A percentile compares a stretch with the other conserved stretches of the same genome.
Conservation (phyloP, 2,797 vertebrate species). For the Sarcophilus harrisii region DNA sequence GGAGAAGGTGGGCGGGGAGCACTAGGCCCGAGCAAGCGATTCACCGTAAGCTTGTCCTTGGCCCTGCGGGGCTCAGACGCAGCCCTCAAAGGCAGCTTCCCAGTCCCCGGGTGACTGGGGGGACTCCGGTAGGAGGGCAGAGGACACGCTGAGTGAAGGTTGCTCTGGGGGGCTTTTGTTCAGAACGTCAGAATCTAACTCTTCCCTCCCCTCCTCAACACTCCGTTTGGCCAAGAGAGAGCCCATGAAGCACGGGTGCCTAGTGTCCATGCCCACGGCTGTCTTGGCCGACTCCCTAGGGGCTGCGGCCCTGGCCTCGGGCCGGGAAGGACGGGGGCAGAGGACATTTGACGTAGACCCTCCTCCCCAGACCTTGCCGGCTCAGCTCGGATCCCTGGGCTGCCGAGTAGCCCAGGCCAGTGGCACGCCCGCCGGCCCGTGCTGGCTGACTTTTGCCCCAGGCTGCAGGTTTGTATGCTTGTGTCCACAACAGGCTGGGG, state of each 20-base stretch:
- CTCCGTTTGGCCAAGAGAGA: slow-evolving; percentile 54
- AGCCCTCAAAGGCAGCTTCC: not conserved
- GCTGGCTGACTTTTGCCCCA: slow-evolving; percentile 9
- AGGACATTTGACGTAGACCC: not conserved
- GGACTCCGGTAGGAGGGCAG: not conserved
- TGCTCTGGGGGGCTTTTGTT: slow-evolving; percentile 51
- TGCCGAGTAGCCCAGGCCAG: not conserved
- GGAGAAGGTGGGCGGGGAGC: not conserved
- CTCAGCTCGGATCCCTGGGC: slow-evolving; percentile 17
- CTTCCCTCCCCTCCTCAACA: slow-evolving; percentile 31
- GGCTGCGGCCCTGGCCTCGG: slow-evolving; percentile 8
- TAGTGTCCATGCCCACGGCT: slow-evolving; percentile 39
- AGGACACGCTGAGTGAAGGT: slow-evolving; percentile 31
- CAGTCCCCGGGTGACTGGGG: slow-evolving; percentile 15
- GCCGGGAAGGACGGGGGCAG: slow-evolving; percentile 32
- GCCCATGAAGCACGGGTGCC: slow-evolving; percentile 32
- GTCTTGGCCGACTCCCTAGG: slow-evolving; percentile 25
- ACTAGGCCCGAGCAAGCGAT: not conserved
- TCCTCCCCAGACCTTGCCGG: not conserved
- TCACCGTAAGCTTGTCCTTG: slow-evolving; percentile 44
- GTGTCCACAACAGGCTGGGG: not conserved
- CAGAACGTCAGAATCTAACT: slow-evolving; percentile 55
- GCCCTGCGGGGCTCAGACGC: not conserved
- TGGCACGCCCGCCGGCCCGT: not conserved
- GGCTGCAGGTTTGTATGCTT: slow-evolving; percentile 9